These are phyloP conservation scores for Petrocephalus sullivani DNA, from an alignment of 2,797 vertebrate genomes.

Conservation along the genomic window DNA sequence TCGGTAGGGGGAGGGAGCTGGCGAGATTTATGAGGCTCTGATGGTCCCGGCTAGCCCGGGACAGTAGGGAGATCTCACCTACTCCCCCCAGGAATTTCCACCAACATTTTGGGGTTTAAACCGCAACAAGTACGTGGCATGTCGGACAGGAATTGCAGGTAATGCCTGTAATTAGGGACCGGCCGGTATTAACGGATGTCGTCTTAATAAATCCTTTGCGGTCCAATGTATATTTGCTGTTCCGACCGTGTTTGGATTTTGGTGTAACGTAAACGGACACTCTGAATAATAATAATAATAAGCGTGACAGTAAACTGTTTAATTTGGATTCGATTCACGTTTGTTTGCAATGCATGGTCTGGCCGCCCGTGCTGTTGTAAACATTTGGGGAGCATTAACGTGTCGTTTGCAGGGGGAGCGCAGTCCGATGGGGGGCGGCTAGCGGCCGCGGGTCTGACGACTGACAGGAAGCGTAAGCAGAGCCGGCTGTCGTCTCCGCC, in stretches of 20 bases:
- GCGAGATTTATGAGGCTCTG: slow-evolving; percentile 14
- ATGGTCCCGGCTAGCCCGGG: background rate
- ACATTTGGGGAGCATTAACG: background rate
- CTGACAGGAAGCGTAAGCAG: slow-evolving; percentile 38
- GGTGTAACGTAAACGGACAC: background rate
- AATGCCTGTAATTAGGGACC: background rate
- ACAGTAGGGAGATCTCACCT: background rate
- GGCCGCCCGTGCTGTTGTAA: background rate
- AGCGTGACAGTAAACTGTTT: background rate
- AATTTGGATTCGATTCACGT: background rate
- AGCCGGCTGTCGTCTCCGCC: slow-evolving; percentile 31
- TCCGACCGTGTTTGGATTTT: background rate
- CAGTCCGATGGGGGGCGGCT: slow-evolving; percentile 34
- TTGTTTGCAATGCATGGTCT: background rate
- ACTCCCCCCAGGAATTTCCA: background rate
- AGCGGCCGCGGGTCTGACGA: slow-evolving; percentile 32
- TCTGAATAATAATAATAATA: background rate
- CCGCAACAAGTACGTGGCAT: background rate
- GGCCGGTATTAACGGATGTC: background rate
- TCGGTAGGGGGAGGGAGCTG: background rate
- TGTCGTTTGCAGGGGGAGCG: background rate
- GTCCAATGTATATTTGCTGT: background rate
- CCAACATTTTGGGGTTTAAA: background rate
- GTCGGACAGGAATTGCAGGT: background rate
- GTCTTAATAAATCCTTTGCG: background rate